These are phyloP conservation scores for Halocaridina rubra DNA, from an alignment of 2,888 invertebrate genomes.

Conservation along the genomic window DNA sequence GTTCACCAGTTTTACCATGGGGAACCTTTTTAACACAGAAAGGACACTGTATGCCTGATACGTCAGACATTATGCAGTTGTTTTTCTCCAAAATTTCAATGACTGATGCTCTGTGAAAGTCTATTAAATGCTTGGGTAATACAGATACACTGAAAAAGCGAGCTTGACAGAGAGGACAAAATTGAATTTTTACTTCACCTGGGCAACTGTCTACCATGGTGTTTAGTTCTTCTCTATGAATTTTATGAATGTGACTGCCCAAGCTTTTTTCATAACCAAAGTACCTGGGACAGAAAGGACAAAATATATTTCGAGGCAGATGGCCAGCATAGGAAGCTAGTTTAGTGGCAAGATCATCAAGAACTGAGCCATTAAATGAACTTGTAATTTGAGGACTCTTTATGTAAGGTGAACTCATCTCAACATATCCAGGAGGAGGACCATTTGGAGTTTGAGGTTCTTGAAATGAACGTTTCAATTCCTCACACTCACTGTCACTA, in stretches of 20 bases:
- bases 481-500: slow-evolving; percentile 52
- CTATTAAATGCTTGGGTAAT: slow-evolving; percentile 56
- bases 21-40: slow-evolving; percentile 60
- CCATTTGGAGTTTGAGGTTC: slow-evolving; percentile 6
- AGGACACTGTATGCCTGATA: slow-evolving; percentile 55
- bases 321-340: slow-evolving; percentile 58
- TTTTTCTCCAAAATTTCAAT: slow-evolving; percentile 53
- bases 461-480: slow-evolving; percentile 31
- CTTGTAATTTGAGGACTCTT: slow-evolving; percentile 43
- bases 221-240: slow-evolving; percentile 51
- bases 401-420: slow-evolving; percentile 61
- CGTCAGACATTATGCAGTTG: slow-evolving; percentile 28
- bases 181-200: slow-evolving; percentile 46
- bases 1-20: slow-evolving; percentile 54
- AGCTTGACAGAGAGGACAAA: slow-evolving; percentile 60
- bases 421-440: slow-evolving; percentile 50
- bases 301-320: slow-evolving; percentile 56
- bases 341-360: slow-evolving; percentile 53
- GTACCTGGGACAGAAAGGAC: slow-evolving; percentile 61
- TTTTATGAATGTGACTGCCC: slow-evolving; percentile 56
- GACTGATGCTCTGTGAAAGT: slow-evolving; percentile 57
- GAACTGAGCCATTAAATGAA: slow-evolving; percentile 53
- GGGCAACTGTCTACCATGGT: slow-evolving; percentile 42
- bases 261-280: slow-evolving; percentile 60
- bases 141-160: slow-evolving; percentile 58